These are phyloP conservation scores for Chionoecetes opilio DNA, from an alignment of 1,140 invertebrate species.

Conservation along the genomic window DNA sequence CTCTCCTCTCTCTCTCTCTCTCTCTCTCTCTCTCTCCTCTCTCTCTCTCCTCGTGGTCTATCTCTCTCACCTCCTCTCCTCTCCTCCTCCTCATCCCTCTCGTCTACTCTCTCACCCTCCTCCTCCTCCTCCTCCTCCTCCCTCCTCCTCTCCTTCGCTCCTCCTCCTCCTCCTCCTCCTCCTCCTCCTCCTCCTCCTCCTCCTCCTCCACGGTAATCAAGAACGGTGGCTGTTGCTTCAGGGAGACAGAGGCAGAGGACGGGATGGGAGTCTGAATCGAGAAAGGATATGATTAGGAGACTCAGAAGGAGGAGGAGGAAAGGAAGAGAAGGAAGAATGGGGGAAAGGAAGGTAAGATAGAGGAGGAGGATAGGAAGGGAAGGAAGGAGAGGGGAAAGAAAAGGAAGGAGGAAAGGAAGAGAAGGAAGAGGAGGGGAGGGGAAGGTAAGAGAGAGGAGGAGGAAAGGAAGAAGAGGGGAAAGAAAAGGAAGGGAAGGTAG, in stretches of 20 bases:
- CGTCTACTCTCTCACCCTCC: too few species aligned
- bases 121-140: background rate
- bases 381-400: too few species aligned
- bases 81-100: background rate
- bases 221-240: too few species aligned
- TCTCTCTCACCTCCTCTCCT: background rate
- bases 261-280: too few species aligned
- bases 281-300: too few species aligned
- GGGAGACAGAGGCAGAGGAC: too few species aligned
- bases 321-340: too few species aligned
- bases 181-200: background rate
- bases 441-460: background rate
- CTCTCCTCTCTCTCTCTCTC: conserved; percentile 51
- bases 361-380: too few species aligned
- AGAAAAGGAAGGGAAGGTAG: background rate
- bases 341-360: too few species aligned
- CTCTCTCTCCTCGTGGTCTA: background rate
- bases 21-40: conserved; percentile 29
- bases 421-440: background rate
- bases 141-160: background rate
- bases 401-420: background rate
- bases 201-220: background rate
- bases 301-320: too few species aligned
- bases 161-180: background rate
- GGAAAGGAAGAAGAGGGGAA: background rate